Evolutionary conservation across 2,797 vertebrate species (phyloP).

Genomic region (Scomberomorus guttatus): DNA sequence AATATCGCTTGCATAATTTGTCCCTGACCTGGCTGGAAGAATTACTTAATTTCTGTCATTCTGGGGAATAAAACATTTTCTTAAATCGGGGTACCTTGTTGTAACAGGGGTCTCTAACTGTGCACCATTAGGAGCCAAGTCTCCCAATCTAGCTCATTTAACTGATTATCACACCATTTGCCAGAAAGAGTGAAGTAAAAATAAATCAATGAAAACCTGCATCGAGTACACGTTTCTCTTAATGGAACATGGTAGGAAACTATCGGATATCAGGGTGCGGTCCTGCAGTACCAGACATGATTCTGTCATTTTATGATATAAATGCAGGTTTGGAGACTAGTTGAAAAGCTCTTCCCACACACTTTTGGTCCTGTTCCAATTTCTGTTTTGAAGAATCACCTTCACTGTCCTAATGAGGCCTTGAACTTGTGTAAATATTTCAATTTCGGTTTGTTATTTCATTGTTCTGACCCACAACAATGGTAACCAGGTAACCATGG

Average conservation of each 20-base stretch:
- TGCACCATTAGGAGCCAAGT: conserved; percentile 10
- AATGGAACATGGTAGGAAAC: conserved; percentile 1
- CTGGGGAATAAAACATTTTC: conserved; percentile 28
- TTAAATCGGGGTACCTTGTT: conserved; percentile 3
- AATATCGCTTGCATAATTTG: conserved; percentile 26
- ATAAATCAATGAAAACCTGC: not conserved
- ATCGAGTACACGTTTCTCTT: not conserved
- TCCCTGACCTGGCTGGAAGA: conserved; percentile 25
- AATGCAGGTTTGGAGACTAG: not conserved
- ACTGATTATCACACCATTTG: conserved; percentile 6
- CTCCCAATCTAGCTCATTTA: conserved; percentile 22
- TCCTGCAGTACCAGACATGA: not conserved
- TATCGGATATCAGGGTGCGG: not conserved
- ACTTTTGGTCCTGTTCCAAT: conserved; percentile 5
- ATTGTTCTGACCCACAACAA: conserved; percentile 15
- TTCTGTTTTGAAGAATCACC: not conserved
- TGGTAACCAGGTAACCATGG: not conserved
- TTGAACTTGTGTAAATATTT: conserved; percentile 30
- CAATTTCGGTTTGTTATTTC: conserved; percentile 28
- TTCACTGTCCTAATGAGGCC: not conserved
- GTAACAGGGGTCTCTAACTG: conserved; percentile 3
- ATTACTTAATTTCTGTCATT: conserved; percentile 29
- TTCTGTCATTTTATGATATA: not conserved
- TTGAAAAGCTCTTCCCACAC: conserved; percentile 15
- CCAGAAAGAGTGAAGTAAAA: not conserved